phyloP scores from a whole-genome alignment of 1,140 invertebrate species.

The Phymorhynchus buccinoides region DNA sequence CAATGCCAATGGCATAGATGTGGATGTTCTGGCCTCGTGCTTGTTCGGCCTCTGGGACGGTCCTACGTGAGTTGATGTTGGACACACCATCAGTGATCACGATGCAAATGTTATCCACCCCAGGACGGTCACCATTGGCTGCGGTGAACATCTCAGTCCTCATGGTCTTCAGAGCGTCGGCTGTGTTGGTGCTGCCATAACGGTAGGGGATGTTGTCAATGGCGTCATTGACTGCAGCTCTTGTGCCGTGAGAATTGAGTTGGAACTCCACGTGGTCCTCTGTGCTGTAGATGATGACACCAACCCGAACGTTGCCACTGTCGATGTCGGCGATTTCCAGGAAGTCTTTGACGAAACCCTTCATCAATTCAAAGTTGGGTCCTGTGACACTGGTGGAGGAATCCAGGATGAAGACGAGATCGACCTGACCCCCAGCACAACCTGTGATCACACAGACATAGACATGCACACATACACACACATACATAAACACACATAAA shows the following conservation, averaged over 20 bases:
- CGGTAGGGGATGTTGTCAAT: slow-evolving; percentile 60
- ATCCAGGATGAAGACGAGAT: slow-evolving; percentile 62
- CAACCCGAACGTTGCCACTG: slow-evolving; percentile 54
- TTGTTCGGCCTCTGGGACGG: slow-evolving; percentile 56
- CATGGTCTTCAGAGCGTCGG: slow-evolving; percentile 55
- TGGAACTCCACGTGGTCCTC: slow-evolving; percentile 59
- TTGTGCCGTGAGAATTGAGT: slow-evolving; percentile 53
- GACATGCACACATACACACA: too few species aligned
- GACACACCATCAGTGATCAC: slow-evolving; percentile 65
- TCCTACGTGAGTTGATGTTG: slow-evolving; percentile 60
- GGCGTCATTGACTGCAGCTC: slow-evolving; percentile 48
- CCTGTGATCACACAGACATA: slow-evolving; percentile 23
- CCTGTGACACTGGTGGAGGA: slow-evolving; percentile 61
- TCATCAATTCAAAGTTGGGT: slow-evolving; percentile 58
- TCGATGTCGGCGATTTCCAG: slow-evolving; percentile 57
- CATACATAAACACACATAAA: too few species aligned
- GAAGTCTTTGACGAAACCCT: slow-evolving; percentile 61
- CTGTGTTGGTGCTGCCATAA: slow-evolving; percentile 64
- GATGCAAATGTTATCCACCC: slow-evolving; percentile 54
- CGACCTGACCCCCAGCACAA: slow-evolving; percentile 52
- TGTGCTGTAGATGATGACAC: slow-evolving; percentile 61
- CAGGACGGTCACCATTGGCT: slow-evolving; percentile 56
- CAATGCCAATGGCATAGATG: slow-evolving; percentile 62
- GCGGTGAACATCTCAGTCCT: slow-evolving; percentile 53
- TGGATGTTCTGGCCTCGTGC: slow-evolving; percentile 49